Evolutionary conservation across 1,140 invertebrate species (phyloP), one percentile per base, ranked within the genome.

Genomic region (Drosophila prosaltans): DNA sequence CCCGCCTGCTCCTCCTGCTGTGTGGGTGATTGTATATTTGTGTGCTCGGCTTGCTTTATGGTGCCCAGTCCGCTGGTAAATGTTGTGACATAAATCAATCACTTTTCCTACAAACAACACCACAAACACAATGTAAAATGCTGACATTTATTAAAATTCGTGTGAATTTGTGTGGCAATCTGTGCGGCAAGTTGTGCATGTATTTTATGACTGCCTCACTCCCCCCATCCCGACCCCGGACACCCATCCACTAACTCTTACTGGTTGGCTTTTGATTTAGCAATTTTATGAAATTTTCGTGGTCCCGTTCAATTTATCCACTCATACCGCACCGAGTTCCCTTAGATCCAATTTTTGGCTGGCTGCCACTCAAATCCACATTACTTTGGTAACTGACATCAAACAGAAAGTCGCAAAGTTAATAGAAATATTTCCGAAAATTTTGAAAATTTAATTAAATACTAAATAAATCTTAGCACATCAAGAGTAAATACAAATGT

Each of bases 81-180:
- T 78, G 69, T 78, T 80, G 74, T 74, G 78, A 74, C 74, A 78
- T 78, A 80, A 80, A 80, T 80, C 78, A 80, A 80, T 80, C 74
- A 80, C 24, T 40, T 40, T 32, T 45, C 45, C 63, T 45, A 51
- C 45, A 51, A 51, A 51, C 45, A 51, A 51, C 45, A 39, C 59
- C 62, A 40, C 66, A 74, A 64, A 69, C 65, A 51, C 61, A 43
- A 65, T 43, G 45, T 36, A 39, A 77, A 57, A 63, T 55, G 58
- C 58, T 74, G 78, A 80, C 78, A 74, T 80, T 78, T 80, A 80
- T 80, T 80, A 80, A 80, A 78, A 80, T 59, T 78, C 72, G 51
- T 58, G 30, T 66, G 51, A 30, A 30, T 54, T 45, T 64, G 63
- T 51, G 21, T 32, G 59, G 28, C 65, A 64, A 69, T 69, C 58